Evolutionary conservation across 2,888 invertebrate species (phyloP).

Genomic region (Emmelina monodactyla): DNA sequence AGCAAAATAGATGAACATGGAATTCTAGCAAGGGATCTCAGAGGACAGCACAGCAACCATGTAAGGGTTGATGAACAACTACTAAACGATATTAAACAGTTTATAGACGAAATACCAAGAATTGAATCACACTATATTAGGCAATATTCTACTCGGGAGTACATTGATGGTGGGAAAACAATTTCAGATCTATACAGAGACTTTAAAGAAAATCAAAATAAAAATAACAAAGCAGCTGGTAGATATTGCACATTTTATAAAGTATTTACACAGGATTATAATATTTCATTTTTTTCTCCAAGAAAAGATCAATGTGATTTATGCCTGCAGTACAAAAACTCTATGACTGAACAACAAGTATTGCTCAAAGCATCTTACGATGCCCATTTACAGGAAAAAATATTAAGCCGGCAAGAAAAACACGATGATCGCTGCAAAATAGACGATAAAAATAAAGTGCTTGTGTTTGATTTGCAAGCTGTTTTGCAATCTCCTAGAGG

Average conservation of each 20-base stretch:
- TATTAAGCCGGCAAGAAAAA: slow-evolving; percentile 14
- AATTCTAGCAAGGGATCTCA: slow-evolving; percentile 13
- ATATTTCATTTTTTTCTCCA: slow-evolving; percentile 13
- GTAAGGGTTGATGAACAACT: slow-evolving; percentile 10
- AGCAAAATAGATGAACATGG: slow-evolving; percentile 11
- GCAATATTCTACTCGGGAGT: slow-evolving; percentile 14
- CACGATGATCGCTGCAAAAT: slow-evolving; percentile 15
- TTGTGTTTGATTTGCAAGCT: slow-evolving; percentile 17
- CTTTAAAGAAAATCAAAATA: slow-evolving; percentile 13
- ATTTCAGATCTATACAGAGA: slow-evolving; percentile 12
- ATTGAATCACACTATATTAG: slow-evolving; percentile 15
- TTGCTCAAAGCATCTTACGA: slow-evolving; percentile 5
- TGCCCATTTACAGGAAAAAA: slow-evolving; percentile 12
- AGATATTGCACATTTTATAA: slow-evolving; percentile 9
- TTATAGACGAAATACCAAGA: slow-evolving; percentile 15
- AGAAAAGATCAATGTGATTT: slow-evolving; percentile 13
- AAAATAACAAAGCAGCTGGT: slow-evolving; percentile 10
- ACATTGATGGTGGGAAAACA: slow-evolving; percentile 12
- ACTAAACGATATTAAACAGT: slow-evolving; percentile 12
- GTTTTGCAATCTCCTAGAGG: slow-evolving; percentile 17
- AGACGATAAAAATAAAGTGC: slow-evolving; percentile 14
- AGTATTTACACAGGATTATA: slow-evolving; percentile 11
- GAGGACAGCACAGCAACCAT: slow-evolving; percentile 15
- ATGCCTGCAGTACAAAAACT: slow-evolving; percentile 10
- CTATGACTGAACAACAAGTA: slow-evolving; percentile 2